Conservation (phyloP, 2,113 vertebrate species). For the Paramormyrops kingsleyae region DNA sequence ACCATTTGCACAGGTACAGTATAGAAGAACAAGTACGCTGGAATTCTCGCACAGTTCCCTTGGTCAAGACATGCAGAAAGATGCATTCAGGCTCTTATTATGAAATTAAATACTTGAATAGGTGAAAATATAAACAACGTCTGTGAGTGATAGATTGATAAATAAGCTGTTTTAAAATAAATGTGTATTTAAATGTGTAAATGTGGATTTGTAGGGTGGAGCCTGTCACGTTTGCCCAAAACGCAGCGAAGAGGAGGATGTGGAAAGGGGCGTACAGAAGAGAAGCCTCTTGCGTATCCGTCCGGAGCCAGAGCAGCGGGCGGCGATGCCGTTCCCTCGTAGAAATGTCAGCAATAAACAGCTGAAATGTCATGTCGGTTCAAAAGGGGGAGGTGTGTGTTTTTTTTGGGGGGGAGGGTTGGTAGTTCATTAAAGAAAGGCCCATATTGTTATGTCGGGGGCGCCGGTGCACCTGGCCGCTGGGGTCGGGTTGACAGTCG, state of each 20-base stretch:
- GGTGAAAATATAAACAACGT: not conserved
- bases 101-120: not conserved
- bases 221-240: not conserved
- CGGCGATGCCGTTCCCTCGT: not conserved
- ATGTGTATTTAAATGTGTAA: not conserved
- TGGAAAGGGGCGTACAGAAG: not conserved
- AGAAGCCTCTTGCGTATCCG: not conserved
- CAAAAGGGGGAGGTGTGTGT: slow-evolving; percentile 23
- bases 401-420: slow-evolving; percentile 28
- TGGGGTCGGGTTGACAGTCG: slow-evolving; percentile 36
- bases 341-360: slow-evolving; percentile 44
- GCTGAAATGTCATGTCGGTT: slow-evolving; percentile 44
- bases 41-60: not conserved
- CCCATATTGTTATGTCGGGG: slow-evolving; percentile 42
- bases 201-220: slow-evolving; percentile 18
- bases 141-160: not conserved
- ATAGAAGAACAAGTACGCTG: not conserved
- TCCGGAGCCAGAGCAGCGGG: too few species aligned
- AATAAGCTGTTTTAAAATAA: not conserved
- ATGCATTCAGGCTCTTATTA: not conserved
- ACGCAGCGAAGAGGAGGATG: not conserved
- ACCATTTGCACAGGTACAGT: not conserved
- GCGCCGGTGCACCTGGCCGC: not conserved
- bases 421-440: slow-evolving; percentile 48
- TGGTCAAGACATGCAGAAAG: not conserved